Evolutionary conservation across 2,797 vertebrate genomes (phyloP).

Genomic region (Chrysolophus pictus): DNA sequence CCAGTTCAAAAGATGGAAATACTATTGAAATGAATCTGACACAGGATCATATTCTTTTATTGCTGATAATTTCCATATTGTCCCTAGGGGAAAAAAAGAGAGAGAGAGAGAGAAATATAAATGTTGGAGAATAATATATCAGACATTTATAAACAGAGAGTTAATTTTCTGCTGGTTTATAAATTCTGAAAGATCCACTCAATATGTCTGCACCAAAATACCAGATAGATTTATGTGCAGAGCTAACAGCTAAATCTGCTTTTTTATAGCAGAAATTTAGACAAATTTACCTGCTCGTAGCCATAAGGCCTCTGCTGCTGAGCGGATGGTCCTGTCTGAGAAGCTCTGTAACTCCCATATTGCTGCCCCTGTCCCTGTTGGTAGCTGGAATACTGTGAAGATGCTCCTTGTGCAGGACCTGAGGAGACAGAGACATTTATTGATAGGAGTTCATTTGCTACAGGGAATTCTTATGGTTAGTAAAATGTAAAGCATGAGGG

Average conservation of each 20-base stretch:
- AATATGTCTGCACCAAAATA: background rate
- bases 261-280: background rate
- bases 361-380: constrained; percentile 94
- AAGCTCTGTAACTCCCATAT: constrained; percentile 89
- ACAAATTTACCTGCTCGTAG: constrained; percentile 90
- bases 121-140: background rate
- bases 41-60: constrained; percentile 74
- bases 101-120: background rate
- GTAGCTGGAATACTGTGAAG: constrained; percentile 93
- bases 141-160: background rate
- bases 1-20: constrained; percentile 57
- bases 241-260: background rate
- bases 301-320: constrained; percentile 92
- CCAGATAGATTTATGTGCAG: background rate
- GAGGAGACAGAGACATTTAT: background rate
- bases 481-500: background rate
- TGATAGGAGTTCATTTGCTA: background rate
- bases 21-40: constrained; percentile 51
- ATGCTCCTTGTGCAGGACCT: constrained; percentile 87
- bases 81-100: constrained; percentile 81
- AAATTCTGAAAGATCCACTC: constrained; percentile 3
- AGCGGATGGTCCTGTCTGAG: constrained; percentile 87
- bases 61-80: constrained; percentile 98
- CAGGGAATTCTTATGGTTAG: background rate
- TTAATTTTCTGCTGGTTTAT: background rate